phyloP scores from a whole-genome alignment of 2,888 invertebrate species.

The Congeria kusceri region DNA sequence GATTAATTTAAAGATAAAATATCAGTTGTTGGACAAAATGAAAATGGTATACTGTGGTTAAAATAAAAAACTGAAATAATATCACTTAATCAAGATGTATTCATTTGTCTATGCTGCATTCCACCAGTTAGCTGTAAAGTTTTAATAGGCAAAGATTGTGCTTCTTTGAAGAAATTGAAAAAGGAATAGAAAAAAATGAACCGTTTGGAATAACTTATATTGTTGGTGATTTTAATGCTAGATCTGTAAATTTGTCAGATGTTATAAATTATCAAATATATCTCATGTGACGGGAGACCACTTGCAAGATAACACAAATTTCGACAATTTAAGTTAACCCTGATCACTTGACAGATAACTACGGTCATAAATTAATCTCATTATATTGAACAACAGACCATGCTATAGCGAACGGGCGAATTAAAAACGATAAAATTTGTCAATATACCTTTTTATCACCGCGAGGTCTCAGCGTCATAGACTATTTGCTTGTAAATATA shows the following conservation, averaged over 20 bases:
- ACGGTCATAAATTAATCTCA: too few relatives aligned
- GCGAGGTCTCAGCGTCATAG: neutral
- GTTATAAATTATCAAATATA: conserved; percentile 15
- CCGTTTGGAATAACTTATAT: conserved; percentile 16
- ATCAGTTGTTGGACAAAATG: too few relatives aligned
- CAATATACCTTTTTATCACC: neutral
- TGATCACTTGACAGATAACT: too few relatives aligned
- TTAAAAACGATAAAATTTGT: too few relatives aligned
- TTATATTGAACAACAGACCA: too few relatives aligned
- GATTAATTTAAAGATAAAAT: too few relatives aligned
- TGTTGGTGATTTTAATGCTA: conserved; percentile 15
- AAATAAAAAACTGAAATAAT: conserved; percentile 14
- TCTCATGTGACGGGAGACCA: neutral
- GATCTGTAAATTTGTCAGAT: conserved; percentile 2
- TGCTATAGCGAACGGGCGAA: too few relatives aligned
- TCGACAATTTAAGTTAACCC: too few relatives aligned
- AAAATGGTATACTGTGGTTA: too few relatives aligned
- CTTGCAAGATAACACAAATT: too few relatives aligned
- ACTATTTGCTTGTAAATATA: conserved; percentile 7
- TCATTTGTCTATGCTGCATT: conserved; percentile 3
- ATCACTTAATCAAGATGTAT: conserved; percentile 19
- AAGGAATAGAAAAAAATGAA: conserved; percentile 26
- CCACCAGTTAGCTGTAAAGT: conserved; percentile 26
- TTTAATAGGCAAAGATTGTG: neutral
- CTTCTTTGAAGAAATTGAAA: conserved; percentile 40